Conservation (phyloP, 2,797 vertebrate species). For the Anabas testudineus region DNA sequence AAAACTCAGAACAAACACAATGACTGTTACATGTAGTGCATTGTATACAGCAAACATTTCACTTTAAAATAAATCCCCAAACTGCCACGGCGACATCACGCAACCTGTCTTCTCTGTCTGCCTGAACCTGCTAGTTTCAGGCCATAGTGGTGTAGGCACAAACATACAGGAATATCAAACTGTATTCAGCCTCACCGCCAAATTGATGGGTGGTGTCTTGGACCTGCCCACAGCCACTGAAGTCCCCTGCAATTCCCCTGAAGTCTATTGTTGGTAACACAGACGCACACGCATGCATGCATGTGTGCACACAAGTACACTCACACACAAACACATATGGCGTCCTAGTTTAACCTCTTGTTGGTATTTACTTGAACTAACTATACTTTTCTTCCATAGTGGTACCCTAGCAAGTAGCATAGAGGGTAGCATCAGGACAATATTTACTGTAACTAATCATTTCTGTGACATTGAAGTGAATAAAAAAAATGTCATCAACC, state of each 20-base stretch:
- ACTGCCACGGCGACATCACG: constrained; percentile 80
- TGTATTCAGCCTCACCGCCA: constrained; percentile 85
- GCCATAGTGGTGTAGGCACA: constrained; percentile 79
- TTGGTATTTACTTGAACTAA: constrained; percentile 71
- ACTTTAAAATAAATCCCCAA: constrained; percentile 72
- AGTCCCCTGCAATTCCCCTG: constrained; percentile 85
- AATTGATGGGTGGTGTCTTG: constrained; percentile 87
- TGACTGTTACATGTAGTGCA: constrained; percentile 50
- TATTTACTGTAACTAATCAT: constrained; percentile 32
- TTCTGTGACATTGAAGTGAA: constrained; percentile 35
- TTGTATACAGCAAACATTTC: constrained; percentile 61
- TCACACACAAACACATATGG: constrained; percentile 74
- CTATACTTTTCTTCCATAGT: constrained; percentile 42
- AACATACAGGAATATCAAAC: constrained; percentile 86
- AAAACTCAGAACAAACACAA: constrained; percentile 50
- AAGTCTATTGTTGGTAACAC: constrained; percentile 85
- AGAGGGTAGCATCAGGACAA: constrained; percentile 24
- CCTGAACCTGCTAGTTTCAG: constrained; percentile 80
- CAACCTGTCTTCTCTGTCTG: constrained; percentile 78
- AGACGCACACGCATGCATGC: constrained; percentile 62
- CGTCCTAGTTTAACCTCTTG: constrained; percentile 81
- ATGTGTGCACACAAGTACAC: constrained; percentile 42
- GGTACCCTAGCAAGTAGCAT: constrained; percentile 30
- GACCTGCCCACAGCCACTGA: constrained; percentile 84
- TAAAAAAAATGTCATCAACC: constrained; percentile 21